phyloP scores from a whole-genome alignment of 2,888 invertebrate species.

The Eurytoma californica region DNA sequence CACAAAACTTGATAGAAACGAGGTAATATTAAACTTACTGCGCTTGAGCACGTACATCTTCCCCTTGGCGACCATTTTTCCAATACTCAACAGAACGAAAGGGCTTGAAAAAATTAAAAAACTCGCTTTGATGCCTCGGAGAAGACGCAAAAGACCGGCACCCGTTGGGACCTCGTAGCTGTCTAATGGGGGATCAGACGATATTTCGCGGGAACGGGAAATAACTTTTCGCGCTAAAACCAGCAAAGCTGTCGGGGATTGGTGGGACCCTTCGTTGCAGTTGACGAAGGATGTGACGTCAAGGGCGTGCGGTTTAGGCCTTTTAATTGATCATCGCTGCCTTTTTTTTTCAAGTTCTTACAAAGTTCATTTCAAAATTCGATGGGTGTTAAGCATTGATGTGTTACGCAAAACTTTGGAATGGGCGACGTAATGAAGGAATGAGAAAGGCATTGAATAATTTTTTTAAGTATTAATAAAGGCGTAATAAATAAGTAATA shows the following conservation, averaged over 20 bases:
- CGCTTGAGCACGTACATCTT: conserved; percentile 76
- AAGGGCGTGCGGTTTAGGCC: background rate
- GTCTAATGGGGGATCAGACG: background rate
- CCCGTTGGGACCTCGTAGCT: background rate
- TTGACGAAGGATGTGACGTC: conserved; percentile 35
- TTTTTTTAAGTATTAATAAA: too few relatives aligned
- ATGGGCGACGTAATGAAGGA: too few relatives aligned
- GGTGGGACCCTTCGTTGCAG: background rate
- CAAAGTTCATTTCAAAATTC: too few relatives aligned
- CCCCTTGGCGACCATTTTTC: conserved; percentile 57
- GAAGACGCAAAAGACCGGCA: background rate
- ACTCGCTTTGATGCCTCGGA: background rate
- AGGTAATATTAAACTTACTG: conserved; percentile 66
- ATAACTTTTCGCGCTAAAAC: conserved; percentile 36
- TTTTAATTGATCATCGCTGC: too few relatives aligned
- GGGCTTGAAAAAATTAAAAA: background rate
- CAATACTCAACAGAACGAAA: background rate
- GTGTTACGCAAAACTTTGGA: too few relatives aligned
- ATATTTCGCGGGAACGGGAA: conserved; percentile 46
- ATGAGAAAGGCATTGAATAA: too few relatives aligned
- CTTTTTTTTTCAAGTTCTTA: too few relatives aligned
- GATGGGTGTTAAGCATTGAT: too few relatives aligned
- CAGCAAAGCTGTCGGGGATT: background rate
- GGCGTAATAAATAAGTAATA: too few relatives aligned
- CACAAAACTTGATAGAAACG: background rate